Evolutionary conservation across 2,888 invertebrate species (phyloP).

Genomic region (Magallana nippona): DNA sequence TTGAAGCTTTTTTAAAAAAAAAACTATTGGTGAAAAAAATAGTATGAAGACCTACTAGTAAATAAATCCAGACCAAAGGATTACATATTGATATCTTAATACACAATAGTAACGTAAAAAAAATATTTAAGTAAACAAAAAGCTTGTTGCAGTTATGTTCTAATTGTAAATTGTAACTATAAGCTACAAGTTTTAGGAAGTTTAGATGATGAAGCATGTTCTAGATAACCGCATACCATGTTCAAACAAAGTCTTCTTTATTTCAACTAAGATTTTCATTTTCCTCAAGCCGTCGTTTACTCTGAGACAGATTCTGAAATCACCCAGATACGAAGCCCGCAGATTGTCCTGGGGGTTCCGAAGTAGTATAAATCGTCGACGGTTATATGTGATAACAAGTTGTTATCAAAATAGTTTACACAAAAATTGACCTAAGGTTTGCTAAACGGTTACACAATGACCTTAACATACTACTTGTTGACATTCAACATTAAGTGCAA

Average conservation of each 20-base stretch:
- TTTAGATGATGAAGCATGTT: no score
- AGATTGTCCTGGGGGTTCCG: neutral
- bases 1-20: no score
- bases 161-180: no score
- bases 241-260: neutral
- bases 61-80: no score
- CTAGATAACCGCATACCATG: no score
- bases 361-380: constrained; percentile 10
- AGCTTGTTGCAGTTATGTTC: no score
- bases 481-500: neutral
- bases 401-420: constrained; percentile 12
- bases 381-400: neutral
- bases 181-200: no score
- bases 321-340: neutral
- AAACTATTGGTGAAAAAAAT: no score
- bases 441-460: neutral
- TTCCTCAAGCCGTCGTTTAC: neutral
- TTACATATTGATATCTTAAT: no score
- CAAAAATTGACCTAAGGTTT: constrained; percentile 19
- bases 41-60: no score
- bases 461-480: constrained; percentile 1
- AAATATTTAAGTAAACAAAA: no score
- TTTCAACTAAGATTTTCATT: neutral
- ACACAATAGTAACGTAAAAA: no score
- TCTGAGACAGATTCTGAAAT: constrained; percentile 5